Base-by-base conservation (phyloP, 2,797 vertebrate genomes). In the Clarias fuscus region DNA sequence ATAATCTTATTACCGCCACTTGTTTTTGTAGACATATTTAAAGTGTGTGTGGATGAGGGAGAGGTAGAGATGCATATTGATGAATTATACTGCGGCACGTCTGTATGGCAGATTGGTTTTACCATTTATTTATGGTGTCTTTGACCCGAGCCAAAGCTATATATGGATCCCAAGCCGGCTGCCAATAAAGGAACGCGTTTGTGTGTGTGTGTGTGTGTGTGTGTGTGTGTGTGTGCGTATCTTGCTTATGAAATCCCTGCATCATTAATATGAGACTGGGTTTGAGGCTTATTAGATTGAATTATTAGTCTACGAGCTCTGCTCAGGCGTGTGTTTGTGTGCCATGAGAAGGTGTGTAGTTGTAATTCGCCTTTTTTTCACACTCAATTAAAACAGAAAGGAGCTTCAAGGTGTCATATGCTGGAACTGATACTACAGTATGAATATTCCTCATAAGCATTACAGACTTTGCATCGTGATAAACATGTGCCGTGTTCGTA, bases 81-180 rank as follows among this genome's bases (percentile, higher is more conserved):
- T 96, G 95, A 96, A 96, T 96, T 96, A 97, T 96, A 94, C 89
- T 90, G 80, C 15, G 65, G 77, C 13, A 48, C 81, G 33, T 62
- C 27, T 11, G 92, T 92, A 91, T 89, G 67, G 93, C 93, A 91
- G 86, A 92, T 93, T 94, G 93, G 92, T 92, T 91, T 93, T 94
- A 95, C 96, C 93, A 95, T 96, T 96, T 94, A 97, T 97, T 97
- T 96, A 97, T 96, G 95, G 97, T 93, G 92, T 93, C 93, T 93
- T 93, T 86, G 64, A 94, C 92, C 89, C 93, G 90, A 70, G 91
- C 93, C 95, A 96, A 93, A 94, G 93, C 94, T 96, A 93, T 95
- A 93, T 88, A 92, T 89, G 93, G 94, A 94, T 94, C 92, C 95
- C 93, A 93, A 94, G 92, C 88, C 90, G 89, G 91, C 87, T 91